Evolutionary conservation across 2,797 vertebrate species (phyloP).

Genomic region (Selene dorsalis): DNA sequence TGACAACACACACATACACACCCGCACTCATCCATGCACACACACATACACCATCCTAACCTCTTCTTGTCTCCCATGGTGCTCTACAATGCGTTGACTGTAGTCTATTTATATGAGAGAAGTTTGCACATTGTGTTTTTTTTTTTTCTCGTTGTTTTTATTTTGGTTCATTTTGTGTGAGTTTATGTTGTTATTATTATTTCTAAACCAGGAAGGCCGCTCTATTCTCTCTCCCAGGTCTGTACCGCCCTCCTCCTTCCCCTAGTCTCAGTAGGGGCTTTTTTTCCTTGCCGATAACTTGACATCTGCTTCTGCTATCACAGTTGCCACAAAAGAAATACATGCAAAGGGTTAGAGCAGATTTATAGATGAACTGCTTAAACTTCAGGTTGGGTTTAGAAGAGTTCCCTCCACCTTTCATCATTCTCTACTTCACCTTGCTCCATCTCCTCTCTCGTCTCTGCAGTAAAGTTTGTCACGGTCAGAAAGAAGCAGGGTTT

Average conservation of each 20-base stretch:
- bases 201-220: conserved; percentile 71
- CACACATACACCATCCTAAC: conserved; percentile 51
- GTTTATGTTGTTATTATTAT: conserved; percentile 60
- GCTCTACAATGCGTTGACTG: conserved; percentile 82
- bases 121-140: conserved; percentile 85
- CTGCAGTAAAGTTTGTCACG: neutral
- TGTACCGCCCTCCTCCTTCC: conserved; percentile 25
- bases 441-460: conserved; percentile 16
- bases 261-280: conserved; percentile 37
- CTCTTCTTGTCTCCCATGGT: conserved; percentile 75
- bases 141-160: conserved; percentile 63
- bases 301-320: conserved; percentile 60
- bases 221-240: conserved; percentile 39
- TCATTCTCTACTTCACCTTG: neutral
- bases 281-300: conserved; percentile 30
- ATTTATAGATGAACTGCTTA: neutral
- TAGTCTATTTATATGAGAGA: conserved; percentile 86
- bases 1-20: conserved; percentile 42
- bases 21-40: conserved; percentile 34
- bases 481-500: conserved; percentile 5
- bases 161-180: conserved; percentile 71
- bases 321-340: conserved; percentile 22
- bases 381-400: conserved; percentile 1
- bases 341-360: conserved; percentile 10
- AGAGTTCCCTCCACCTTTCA: conserved; percentile 4